phyloP scores from a whole-genome alignment of 2,888 invertebrate genomes.

The Lucinisca nassula region DNA sequence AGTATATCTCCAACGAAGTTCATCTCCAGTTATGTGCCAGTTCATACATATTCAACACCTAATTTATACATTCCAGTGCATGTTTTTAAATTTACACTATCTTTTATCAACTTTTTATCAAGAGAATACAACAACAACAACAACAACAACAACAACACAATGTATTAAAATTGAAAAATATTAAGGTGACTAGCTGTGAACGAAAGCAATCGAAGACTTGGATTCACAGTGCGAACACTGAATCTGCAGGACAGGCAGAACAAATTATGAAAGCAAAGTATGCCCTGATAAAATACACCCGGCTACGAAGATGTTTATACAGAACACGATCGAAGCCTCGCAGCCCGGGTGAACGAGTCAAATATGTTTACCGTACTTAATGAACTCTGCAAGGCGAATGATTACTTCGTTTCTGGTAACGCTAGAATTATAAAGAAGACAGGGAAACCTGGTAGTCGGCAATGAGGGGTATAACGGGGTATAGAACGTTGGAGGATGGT shows the following conservation, averaged over 20 bases:
- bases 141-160: too few species aligned
- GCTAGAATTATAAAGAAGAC: background rate
- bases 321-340: background rate
- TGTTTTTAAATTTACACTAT: too few species aligned
- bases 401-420: background rate
- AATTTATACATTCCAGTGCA: too few species aligned
- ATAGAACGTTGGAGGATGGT: conserved; percentile 8
- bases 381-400: background rate
- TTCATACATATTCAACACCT: too few species aligned
- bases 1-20: too few species aligned
- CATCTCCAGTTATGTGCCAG: too few species aligned
- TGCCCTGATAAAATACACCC: background rate
- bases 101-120: too few species aligned
- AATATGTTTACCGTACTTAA: background rate
- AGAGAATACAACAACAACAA: too few species aligned
- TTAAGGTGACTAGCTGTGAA: too few species aligned
- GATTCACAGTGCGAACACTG: background rate
- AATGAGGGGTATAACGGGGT: background rate
- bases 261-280: background rate
- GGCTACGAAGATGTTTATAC: background rate
- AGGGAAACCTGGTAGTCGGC: background rate
- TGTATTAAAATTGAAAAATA: too few species aligned
- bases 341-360: background rate
- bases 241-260: background rate
- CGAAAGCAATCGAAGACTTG: too few species aligned